A percentile compares a stretch with the other conserved stretches of the same genome.
Evolutionary conservation across 2,797 vertebrate genomes (phyloP).

Genomic region (Enteromius radiatus): DNA sequence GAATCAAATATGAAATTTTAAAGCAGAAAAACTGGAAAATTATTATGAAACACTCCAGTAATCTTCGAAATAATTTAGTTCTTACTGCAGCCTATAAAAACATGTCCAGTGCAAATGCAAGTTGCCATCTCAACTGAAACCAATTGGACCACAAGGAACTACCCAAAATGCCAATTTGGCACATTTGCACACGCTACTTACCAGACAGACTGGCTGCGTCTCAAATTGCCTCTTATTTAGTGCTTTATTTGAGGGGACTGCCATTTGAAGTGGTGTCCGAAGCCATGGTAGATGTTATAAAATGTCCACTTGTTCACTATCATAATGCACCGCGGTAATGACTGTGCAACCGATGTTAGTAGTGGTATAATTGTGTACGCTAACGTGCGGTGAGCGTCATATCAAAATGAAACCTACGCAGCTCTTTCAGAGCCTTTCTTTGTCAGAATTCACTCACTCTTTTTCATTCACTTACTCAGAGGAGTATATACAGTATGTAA

Average conservation of each 20-base stretch:
- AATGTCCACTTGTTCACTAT: not conserved
- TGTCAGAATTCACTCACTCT: not conserved
- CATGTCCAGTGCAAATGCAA: not conserved
- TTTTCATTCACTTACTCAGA: not conserved
- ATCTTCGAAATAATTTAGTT: not conserved
- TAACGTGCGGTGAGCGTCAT: not conserved
- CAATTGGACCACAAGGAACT: not conserved
- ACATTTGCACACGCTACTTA: not conserved
- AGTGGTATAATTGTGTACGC: not conserved
- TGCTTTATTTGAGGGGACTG: not conserved
- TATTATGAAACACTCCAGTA: not conserved
- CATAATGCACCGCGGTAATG: not conserved
- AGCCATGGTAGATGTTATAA: not conserved
- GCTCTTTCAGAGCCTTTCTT: not conserved
- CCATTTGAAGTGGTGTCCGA: not conserved
- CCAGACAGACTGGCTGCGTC: not conserved
- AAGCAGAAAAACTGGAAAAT: not conserved
- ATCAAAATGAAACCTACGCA: not conserved
- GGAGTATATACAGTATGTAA: not conserved
- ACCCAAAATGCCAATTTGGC: slow-evolving; percentile 1
- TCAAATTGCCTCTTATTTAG: not conserved
- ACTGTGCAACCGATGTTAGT: not conserved
- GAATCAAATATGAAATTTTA: not conserved
- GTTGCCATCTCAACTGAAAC: not conserved
- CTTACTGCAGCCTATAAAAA: not conserved